Evolutionary conservation across 1,140 invertebrate species (phyloP), one percentile per base, ranked within the genome.

Genomic region (Bicyclus anynana): DNA sequence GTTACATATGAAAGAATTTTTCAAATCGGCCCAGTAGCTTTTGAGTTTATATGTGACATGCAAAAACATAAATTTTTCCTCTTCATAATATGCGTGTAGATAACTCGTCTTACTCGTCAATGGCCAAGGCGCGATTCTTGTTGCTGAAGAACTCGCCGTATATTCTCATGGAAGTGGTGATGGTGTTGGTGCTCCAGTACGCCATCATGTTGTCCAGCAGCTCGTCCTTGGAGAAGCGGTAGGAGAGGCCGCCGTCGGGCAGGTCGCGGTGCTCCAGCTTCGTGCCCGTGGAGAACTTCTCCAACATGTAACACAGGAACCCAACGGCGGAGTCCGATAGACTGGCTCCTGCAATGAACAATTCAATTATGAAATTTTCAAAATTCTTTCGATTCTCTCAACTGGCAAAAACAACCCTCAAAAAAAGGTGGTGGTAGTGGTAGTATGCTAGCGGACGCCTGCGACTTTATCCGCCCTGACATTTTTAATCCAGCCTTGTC

Each of bases 161-260:
- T 5, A 96, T 81, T 54, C 96, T 89, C 74, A 92, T 87, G 0
- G 95, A 95, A 0, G 94, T 94, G 0, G 94, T 95, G 2, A 96
- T 94, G 0, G 92, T 93, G 58, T 92, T 92, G 0, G 93, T 93
- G 0, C 93, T 72, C 93, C 95, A 98, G 75, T 98, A 98, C 48
- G 97, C 84, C 94, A 97, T 97, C 0, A 98, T 72, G 71, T 97
- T 97, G 61, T 97, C 97, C 5, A 98, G 83, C 3, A 98, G 80
- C 65, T 96, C 94, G 47, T 96, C 94, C 46, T 94, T 80, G 0
- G 90, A 91, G 67, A 87, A 94, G 20, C 72, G 29, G 29, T 33
- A 33, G 72, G 49, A 90, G 90, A 40, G 90, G 87, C 0, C 97
- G 70, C 0, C 94, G 95, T 14, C 96, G 96, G 78, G 97, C 95